These are phyloP conservation scores for Vombatus ursinus DNA, from an alignment of 2,113 vertebrate species.

Conservation along the genomic window DNA sequence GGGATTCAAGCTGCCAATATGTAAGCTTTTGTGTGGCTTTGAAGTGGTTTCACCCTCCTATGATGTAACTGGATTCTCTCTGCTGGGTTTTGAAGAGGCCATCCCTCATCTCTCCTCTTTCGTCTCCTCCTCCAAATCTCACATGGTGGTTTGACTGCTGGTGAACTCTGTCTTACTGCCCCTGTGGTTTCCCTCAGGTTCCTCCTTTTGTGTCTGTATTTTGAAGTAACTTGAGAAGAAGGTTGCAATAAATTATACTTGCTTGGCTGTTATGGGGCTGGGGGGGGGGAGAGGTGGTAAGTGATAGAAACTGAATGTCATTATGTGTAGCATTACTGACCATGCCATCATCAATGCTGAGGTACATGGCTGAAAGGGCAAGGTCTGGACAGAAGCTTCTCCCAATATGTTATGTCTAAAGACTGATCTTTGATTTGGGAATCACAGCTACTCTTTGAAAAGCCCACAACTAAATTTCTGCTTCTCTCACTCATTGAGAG, in stretches of 20 bases:
- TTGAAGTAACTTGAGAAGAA: constrained; percentile 14
- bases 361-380: background rate
- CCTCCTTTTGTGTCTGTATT: background rate
- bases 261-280: background rate
- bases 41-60: constrained; percentile 79
- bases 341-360: background rate
- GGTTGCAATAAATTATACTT: background rate
- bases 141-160: background rate
- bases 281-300: background rate
- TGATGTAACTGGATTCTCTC: constrained; percentile 81
- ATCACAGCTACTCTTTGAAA: background rate
- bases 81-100: constrained; percentile 64
- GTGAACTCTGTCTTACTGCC: background rate
- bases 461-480: background rate
- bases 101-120: constrained; percentile 46
- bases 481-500: background rate
- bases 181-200: background rate
- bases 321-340: background rate
- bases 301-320: background rate
- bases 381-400: background rate
- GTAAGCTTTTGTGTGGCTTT: constrained; percentile 73
- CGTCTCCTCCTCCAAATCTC: constrained; percentile 28
- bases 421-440: background rate
- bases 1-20: constrained; percentile 78
- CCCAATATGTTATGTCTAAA: background rate